A percentile compares a stretch with the other conserved stretches of the same genome.
Conservation (phyloP, 2,888 invertebrate genomes). For the Apoderus coryli region DNA sequence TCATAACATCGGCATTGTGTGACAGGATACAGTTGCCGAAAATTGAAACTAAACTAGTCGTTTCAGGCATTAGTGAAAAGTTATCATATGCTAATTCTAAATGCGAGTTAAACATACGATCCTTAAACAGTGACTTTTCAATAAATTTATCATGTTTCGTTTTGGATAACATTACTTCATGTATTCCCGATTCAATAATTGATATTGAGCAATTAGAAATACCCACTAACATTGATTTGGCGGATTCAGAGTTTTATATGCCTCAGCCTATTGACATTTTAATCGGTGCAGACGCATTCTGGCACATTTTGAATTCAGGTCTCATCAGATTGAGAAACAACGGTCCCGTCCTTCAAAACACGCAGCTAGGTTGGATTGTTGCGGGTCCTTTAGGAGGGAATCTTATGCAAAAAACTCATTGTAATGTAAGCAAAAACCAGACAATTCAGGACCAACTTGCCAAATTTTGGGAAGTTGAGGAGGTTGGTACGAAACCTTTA, state of each 20-base stretch:
- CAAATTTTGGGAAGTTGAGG: conserved; percentile 12
- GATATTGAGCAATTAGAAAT: conserved; percentile 8
- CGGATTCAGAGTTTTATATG: conserved; percentile 11
- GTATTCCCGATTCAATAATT: conserved; percentile 7
- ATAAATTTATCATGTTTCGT: conserved; percentile 13
- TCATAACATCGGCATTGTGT: conserved; percentile 11
- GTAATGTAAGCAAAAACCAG: no score
- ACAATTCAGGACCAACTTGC: conserved; percentile 8
- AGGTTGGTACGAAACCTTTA: no score
- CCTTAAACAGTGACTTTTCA: conserved; percentile 5
- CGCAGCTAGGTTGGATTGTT: conserved; percentile 11
- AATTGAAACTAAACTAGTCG: conserved; percentile 8
- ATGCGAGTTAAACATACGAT: conserved; percentile 9
- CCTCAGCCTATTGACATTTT: conserved; percentile 11
- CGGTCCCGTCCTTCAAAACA: conserved; percentile 9
- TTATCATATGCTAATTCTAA: conserved; percentile 9
- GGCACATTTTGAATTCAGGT: conserved; percentile 5
- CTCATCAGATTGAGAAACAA: conserved; percentile 5
- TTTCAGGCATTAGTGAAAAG: conserved; percentile 10
- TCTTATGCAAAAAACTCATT: conserved; percentile 4
- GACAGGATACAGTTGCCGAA: conserved; percentile 9
- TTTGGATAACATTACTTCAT: conserved; percentile 11
- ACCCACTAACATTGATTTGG: conserved; percentile 10
- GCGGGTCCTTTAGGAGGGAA: conserved; percentile 6
- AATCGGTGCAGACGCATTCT: no score